Percentiles rank a stretch among this genome's conserved stretches.
phyloP scores from a whole-genome alignment of 2,797 vertebrate species.

The Urosaurus nigricauda region DNA sequence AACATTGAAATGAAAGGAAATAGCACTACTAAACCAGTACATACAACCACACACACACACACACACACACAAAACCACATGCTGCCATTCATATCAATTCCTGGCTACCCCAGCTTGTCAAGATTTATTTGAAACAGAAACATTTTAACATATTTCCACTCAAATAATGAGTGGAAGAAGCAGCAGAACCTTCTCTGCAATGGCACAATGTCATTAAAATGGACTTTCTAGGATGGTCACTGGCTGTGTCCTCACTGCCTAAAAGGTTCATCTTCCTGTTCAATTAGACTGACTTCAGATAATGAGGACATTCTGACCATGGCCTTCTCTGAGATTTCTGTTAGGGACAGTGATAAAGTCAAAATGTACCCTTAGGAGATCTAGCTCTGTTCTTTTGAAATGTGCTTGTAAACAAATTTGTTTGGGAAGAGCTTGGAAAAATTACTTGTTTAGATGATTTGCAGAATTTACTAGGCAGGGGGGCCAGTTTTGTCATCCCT shows the following conservation, averaged over 20 bases:
- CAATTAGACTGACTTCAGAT: neutral
- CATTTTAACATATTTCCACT: neutral
- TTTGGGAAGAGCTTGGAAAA: no score
- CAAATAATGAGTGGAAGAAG: neutral
- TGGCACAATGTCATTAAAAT: no score
- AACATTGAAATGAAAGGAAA: neutral
- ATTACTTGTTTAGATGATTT: no score
- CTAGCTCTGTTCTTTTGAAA: neutral
- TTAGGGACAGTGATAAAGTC: neutral
- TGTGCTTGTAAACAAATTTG: neutral
- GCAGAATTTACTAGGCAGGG: no score
- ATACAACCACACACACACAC: neutral
- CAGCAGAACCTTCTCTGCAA: no score
- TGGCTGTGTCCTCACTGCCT: neutral
- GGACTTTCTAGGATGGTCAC: no score
- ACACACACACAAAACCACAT: neutral
- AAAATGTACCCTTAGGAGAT: neutral
- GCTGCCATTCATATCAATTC: neutral
- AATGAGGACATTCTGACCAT: neutral
- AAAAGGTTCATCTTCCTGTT: neutral
- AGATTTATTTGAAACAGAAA: neutral
- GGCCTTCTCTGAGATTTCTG: neutral
- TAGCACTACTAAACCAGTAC: neutral
- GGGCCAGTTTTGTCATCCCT: no score
- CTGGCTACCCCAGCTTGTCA: neutral